phyloP scores from a whole-genome alignment of 2,888 invertebrate species.

The Pyrrhia umbra region DNA sequence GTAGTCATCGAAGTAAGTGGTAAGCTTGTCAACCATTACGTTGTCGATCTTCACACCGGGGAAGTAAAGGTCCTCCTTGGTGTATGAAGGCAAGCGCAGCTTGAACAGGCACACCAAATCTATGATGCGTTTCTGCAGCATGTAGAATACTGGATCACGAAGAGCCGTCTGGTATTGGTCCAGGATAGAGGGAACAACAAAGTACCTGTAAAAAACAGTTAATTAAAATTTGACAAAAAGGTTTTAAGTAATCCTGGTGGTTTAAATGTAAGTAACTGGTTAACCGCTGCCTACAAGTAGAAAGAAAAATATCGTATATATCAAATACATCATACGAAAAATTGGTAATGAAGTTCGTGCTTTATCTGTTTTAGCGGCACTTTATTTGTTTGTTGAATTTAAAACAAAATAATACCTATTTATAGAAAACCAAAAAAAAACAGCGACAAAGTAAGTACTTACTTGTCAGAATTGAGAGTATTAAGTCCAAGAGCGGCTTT shows the following conservation, averaged over 20 bases:
- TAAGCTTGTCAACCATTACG: slow-evolving; percentile 91
- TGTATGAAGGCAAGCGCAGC: slow-evolving; percentile 90
- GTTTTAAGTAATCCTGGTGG: no score
- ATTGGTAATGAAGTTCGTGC: no score
- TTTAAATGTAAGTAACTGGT: no score
- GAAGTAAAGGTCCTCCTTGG: slow-evolving; percentile 90
- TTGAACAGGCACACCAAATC: slow-evolving; percentile 91
- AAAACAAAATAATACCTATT: no score
- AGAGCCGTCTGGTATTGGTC: slow-evolving; percentile 92
- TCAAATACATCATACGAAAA: no score
- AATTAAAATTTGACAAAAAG: no score
- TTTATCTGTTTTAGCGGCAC: no score
- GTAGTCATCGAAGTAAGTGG: slow-evolving; percentile 93
- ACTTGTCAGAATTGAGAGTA: slow-evolving; percentile 79
- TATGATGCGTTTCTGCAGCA: slow-evolving; percentile 91
- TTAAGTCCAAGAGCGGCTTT: slow-evolving; percentile 86
- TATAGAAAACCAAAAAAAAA: no score
- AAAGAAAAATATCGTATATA: no score
- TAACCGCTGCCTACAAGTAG: no score
- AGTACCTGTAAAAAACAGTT: slow-evolving; percentile 78
- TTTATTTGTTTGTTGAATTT: no score
- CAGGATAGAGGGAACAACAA: slow-evolving; percentile 90
- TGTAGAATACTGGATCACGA: slow-evolving; percentile 94
- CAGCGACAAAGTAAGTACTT: no score
- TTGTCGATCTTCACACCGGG: slow-evolving; percentile 92